Evolutionary conservation across 2,888 invertebrate species (phyloP).

Genomic region (Drosophila merina): DNA sequence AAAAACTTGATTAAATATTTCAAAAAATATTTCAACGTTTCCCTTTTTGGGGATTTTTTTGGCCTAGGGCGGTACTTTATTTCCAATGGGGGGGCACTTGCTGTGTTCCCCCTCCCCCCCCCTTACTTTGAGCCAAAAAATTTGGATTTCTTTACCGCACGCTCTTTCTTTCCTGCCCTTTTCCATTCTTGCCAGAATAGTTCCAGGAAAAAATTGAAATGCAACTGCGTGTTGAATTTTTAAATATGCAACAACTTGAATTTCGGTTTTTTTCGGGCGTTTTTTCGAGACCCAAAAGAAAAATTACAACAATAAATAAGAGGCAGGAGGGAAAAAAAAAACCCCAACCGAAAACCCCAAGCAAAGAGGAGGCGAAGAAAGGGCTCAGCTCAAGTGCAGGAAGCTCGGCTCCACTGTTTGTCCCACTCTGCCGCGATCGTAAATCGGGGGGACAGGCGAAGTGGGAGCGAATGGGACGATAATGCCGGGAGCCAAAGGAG

Average conservation of each 20-base stretch:
- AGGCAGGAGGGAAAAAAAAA: background rate
- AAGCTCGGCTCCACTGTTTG: background rate
- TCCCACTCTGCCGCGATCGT: constrained; percentile 21
- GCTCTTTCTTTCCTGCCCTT: constrained; percentile 10
- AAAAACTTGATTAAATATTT: too few relatives aligned
- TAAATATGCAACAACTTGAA: constrained; percentile 44
- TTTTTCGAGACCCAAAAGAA: constrained; percentile 13
- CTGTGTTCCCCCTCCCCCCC: constrained; percentile 36
- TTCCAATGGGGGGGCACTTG: constrained; percentile 41
- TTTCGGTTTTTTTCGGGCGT: constrained; percentile 11
- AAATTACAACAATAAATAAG: constrained; percentile 55
- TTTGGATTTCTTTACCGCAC: constrained; percentile 36
- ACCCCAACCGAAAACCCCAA: background rate
- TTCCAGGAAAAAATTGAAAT: constrained; percentile 66
- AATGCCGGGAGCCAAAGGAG: constrained; percentile 19
- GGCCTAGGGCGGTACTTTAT: constrained; percentile 1
- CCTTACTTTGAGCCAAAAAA: constrained; percentile 12
- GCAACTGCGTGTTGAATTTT: constrained; percentile 66
- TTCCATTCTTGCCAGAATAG: constrained; percentile 43
- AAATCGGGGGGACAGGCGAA: constrained; percentile 3
- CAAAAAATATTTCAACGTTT: background rate
- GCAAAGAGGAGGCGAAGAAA: background rate
- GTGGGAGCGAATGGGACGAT: constrained; percentile 5
- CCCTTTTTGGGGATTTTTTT: constrained; percentile 11
- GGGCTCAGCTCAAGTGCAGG: constrained; percentile 21